Percentiles rank a stretch among this genome's conserved stretches.
Conservation (phyloP, 2,113 vertebrate genomes). For the Passer domesticus region DNA sequence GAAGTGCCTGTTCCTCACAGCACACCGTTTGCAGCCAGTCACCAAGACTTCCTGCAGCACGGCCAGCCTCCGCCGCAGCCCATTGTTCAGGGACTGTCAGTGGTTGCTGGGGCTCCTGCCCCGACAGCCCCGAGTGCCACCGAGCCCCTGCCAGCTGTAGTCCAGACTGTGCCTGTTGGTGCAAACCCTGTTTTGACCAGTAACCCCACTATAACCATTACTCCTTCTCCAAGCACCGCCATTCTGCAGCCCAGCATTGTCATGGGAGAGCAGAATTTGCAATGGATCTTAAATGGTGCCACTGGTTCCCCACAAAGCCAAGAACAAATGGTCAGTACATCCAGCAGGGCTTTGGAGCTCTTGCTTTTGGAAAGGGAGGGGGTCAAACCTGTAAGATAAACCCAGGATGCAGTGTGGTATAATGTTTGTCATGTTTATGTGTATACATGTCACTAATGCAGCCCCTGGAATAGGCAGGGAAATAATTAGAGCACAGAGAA, state of each 20-base stretch:
- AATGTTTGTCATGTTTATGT: not conserved
- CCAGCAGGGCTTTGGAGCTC: not conserved
- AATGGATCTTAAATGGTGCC: constrained; percentile 96
- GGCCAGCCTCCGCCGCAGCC: constrained; percentile 70
- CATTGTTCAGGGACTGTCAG: constrained; percentile 71
- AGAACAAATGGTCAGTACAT: constrained; percentile 86
- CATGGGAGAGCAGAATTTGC: constrained; percentile 95
- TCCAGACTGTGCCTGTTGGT: constrained; percentile 87
- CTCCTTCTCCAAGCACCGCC: constrained; percentile 83
- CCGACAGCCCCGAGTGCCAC: constrained; percentile 61
- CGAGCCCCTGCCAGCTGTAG: constrained; percentile 78
- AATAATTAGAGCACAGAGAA: not conserved
- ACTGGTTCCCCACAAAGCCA: constrained; percentile 84
- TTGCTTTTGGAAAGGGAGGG: not conserved
- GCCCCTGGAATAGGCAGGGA: not conserved
- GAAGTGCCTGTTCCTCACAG: constrained; percentile 84
- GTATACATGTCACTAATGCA: fast-evolving
- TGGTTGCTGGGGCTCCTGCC: constrained; percentile 71
- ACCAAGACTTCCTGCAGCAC: constrained; percentile 82
- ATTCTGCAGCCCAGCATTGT: constrained; percentile 91
- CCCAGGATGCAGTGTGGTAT: not conserved
- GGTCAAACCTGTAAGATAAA: not conserved
- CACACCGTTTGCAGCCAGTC: constrained; percentile 81
- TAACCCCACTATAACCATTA: constrained; percentile 78
- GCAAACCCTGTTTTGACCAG: constrained; percentile 76